Percentiles rank a stretch among this genome's conserved stretches.
Conservation (phyloP, 2,113 vertebrate species). For the Lepisosteus oculatus region DNA sequence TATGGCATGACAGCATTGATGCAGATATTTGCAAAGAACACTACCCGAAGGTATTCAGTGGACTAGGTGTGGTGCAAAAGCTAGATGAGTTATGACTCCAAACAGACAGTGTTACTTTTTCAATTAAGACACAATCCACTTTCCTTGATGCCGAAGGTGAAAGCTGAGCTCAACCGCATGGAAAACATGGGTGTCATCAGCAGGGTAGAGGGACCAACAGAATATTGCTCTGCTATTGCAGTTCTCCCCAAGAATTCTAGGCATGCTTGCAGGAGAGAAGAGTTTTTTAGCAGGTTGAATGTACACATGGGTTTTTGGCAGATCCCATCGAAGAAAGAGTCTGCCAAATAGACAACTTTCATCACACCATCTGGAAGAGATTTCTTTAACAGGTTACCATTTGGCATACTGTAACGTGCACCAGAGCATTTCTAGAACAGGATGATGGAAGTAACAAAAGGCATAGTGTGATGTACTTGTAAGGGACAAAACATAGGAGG, state of each 20-base stretch:
- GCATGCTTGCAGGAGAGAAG: constrained; percentile 9
- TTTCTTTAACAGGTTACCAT: background rate
- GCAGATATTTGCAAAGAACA: background rate
- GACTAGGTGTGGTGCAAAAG: constrained; percentile 20
- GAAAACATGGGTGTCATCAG: constrained; percentile 14
- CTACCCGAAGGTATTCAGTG: constrained; percentile 29
- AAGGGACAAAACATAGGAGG: background rate
- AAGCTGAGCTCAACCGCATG: constrained; percentile 10
- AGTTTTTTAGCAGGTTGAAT: constrained; percentile 30
- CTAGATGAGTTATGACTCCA: constrained; percentile 21
- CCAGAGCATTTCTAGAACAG: constrained; percentile 32
- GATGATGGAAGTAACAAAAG: constrained; percentile 20
- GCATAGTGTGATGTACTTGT: constrained; percentile 30
- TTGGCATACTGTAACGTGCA: constrained; percentile 13
- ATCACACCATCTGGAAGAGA: constrained; percentile 27
- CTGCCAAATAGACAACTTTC: constrained; percentile 18
- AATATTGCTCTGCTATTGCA: constrained; percentile 26
- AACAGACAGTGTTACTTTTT: constrained; percentile 17
- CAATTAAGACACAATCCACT: constrained; percentile 22
- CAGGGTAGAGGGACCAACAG: constrained; percentile 7
- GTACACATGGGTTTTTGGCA: constrained; percentile 32
- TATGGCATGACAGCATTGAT: background rate
- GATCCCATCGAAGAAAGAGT: constrained; percentile 21
- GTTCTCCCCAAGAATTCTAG: constrained; percentile 19
- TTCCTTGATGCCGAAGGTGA: constrained; percentile 18